Percentiles rank a stretch among this genome's conserved stretches.
phyloP scores from a whole-genome alignment of 2,113 vertebrate species.

The Melanerpes aurifrons region DNA sequence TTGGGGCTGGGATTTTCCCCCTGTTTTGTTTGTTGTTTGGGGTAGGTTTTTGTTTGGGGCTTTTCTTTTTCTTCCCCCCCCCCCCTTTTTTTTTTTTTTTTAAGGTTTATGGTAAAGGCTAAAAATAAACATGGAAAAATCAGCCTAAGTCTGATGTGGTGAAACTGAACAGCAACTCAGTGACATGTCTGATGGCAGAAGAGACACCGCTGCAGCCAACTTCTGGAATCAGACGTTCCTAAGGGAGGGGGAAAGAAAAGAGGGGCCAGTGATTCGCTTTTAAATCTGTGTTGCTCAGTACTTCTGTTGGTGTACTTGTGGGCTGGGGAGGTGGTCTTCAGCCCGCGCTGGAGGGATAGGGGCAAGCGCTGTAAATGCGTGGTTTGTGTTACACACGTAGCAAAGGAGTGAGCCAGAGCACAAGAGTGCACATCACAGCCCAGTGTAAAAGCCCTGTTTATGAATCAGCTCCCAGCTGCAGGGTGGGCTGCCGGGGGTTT shows the following conservation, averaged over 20 bases:
- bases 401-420: not conserved
- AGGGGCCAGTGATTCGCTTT: slow-evolving; percentile 36
- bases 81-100: not conserved
- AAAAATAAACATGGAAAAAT: slow-evolving; percentile 74
- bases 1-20: not conserved
- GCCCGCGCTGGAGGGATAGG: not conserved
- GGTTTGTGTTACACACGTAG: slow-evolving; percentile 34
- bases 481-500: not conserved
- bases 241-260: slow-evolving; percentile 20
- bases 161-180: slow-evolving; percentile 67
- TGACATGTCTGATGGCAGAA: slow-evolving; percentile 74
- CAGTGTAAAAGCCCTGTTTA: slow-evolving; percentile 23
- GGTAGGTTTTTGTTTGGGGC: not conserved
- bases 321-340: slow-evolving; percentile 55
- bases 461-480: slow-evolving; percentile 33
- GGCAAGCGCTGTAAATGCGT: not conserved
- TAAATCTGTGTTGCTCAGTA: slow-evolving; percentile 35
- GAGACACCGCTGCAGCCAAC: slow-evolving; percentile 68
- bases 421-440: not conserved
- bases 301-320: not conserved
- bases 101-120: slow-evolving; percentile 49
- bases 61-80: not conserved
- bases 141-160: slow-evolving; percentile 67
- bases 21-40: not conserved
- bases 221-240: slow-evolving; percentile 68